Evolutionary conservation across 2,797 vertebrate genomes (phyloP).

Genomic region (Gymnoscopelus microlampas): DNA sequence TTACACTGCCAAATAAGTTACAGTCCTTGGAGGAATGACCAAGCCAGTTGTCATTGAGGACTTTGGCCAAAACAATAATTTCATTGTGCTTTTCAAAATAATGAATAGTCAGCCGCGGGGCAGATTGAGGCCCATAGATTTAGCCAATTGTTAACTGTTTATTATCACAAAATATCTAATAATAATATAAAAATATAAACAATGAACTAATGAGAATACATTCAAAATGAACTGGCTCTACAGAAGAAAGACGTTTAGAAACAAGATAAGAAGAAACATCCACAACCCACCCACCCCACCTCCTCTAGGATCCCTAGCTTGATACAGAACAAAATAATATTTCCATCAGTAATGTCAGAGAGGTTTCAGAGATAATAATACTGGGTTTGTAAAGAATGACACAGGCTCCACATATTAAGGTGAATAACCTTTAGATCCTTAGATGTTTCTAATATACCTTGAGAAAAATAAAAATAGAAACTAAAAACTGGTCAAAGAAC

Average conservation of each 20-base stretch:
- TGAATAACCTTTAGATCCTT: slow-evolving; percentile 14
- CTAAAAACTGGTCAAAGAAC: not conserved
- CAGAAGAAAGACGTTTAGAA: too few relatives aligned
- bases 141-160: slow-evolving; percentile 8
- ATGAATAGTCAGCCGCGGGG: slow-evolving; percentile 9
- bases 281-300: slow-evolving; percentile 1
- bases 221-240: slow-evolving; percentile 2
- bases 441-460: not conserved
- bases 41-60: slow-evolving; percentile 10
- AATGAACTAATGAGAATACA: slow-evolving; percentile 6
- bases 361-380: not conserved
- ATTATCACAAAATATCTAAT: not conserved
- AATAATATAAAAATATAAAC: too few relatives aligned
- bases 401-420: not conserved
- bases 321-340: slow-evolving; percentile 5
- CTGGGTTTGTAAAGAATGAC: not conserved
- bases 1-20: not conserved
- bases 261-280: slow-evolving; percentile 1
- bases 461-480: not conserved
- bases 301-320: slow-evolving; percentile 2
- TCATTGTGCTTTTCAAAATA: slow-evolving; percentile 4
- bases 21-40: slow-evolving; percentile 7
- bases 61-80: slow-evolving; percentile 12
- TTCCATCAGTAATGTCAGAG: not conserved
- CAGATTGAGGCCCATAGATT: slow-evolving; percentile 13